A percentile compares a stretch with the other conserved stretches of the same genome.
phyloP scores from a whole-genome alignment of 2,797 vertebrate species.

The Melanotaenia trifasciata region DNA sequence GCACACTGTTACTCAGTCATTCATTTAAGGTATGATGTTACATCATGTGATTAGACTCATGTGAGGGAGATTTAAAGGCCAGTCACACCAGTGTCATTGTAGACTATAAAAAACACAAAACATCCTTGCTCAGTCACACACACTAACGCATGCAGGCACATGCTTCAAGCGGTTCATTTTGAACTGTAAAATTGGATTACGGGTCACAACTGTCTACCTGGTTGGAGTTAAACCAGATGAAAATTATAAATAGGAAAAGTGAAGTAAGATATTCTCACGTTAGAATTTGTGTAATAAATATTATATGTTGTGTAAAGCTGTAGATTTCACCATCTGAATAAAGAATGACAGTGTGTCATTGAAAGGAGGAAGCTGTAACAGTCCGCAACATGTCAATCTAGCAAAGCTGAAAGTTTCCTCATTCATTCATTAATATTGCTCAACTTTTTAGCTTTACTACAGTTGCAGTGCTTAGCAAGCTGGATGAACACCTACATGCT shows the following conservation, averaged over 20 bases:
- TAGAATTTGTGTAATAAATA: background rate
- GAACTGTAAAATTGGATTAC: conserved; percentile 27
- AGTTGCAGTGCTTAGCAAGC: conserved; percentile 5
- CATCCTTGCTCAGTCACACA: conserved; percentile 16
- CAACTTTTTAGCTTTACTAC: conserved; percentile 6
- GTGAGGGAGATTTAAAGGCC: conserved; percentile 78
- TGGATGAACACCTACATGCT: conserved; percentile 5
- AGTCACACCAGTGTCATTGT: conserved; percentile 73
- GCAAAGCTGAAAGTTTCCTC: conserved; percentile 9
- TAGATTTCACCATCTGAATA: background rate
- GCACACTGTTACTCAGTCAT: conserved; percentile 49
- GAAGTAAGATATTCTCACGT: background rate
- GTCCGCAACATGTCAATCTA: conserved; percentile 15
- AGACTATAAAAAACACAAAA: conserved; percentile 59
- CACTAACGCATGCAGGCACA: conserved; percentile 13
- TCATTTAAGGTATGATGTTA: conserved; percentile 68
- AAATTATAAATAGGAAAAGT: background rate
- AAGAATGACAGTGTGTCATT: conserved; percentile 45
- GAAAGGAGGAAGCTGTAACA: conserved; percentile 45
- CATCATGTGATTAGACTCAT: conserved; percentile 77
- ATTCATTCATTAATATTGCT: conserved; percentile 15
- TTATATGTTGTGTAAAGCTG: background rate
- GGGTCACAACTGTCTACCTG: conserved; percentile 23
- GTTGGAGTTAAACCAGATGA: background rate
- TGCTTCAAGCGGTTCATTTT: conserved; percentile 16